These are phyloP conservation scores for Austrofundulus limnaeus DNA, from an alignment of 2,113 vertebrate species.

Conservation along the genomic window DNA sequence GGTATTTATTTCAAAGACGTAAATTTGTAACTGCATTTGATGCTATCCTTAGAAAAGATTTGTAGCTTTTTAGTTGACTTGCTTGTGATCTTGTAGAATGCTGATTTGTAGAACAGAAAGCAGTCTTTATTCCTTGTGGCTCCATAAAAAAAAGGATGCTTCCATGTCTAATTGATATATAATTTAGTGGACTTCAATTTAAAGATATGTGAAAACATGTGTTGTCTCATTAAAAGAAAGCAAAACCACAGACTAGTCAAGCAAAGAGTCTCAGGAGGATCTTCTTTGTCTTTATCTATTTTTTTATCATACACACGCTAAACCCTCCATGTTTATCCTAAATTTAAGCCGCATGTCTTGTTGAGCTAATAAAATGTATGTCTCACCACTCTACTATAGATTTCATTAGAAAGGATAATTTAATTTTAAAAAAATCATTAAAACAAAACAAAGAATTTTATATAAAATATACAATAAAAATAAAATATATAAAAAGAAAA, in stretches of 20 bases:
- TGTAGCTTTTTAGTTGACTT: background rate
- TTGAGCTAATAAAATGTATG: too few relatives aligned
- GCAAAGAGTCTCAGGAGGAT: too few relatives aligned
- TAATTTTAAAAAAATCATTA: too few relatives aligned
- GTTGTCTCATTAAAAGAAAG: background rate
- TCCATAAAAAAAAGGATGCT: constrained; percentile 1
- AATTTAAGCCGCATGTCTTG: constrained; percentile 56
- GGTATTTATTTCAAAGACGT: constrained; percentile 60
- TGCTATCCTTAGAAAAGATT: constrained; percentile 29
- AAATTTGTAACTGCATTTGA: constrained; percentile 49
- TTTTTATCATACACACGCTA: background rate
- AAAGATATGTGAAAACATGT: constrained; percentile 24
- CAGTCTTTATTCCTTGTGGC: constrained; percentile 6
- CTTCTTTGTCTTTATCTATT: too few relatives aligned
- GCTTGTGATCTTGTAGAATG: constrained; percentile 11
- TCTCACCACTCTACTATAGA: too few relatives aligned
- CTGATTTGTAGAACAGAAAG: constrained; percentile 2
- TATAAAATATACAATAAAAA: too few relatives aligned
- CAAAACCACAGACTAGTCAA: constrained; percentile 20
- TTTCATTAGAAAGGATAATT: too few relatives aligned
- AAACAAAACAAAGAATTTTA: too few relatives aligned
- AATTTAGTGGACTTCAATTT: background rate
- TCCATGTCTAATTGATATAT: background rate
- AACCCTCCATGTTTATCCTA: constrained; percentile 67
- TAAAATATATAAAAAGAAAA: too few relatives aligned